phyloP scores from a whole-genome alignment of 2,888 invertebrate genomes.

The Dastarcus helophoroides region DNA sequence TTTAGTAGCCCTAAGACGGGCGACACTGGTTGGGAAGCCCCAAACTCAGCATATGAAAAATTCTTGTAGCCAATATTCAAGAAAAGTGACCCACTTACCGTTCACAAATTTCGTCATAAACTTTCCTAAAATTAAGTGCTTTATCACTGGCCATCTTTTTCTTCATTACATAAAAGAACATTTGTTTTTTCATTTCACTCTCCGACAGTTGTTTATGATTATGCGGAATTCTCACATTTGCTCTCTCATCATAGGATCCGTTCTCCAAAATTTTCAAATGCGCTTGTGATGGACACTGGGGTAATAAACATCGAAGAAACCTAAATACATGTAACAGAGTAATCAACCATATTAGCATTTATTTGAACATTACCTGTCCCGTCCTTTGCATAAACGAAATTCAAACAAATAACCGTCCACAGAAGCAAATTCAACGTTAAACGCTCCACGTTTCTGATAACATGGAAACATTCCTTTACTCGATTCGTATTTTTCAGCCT shows the following conservation, averaged over 20 bases:
- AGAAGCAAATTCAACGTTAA: conserved; percentile 21
- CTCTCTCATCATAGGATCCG: conserved; percentile 15
- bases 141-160: conserved; percentile 28
- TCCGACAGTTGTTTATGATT: conserved; percentile 23
- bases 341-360: conserved; percentile 5
- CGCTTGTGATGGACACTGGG: conserved; percentile 22
- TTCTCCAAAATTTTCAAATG: conserved; percentile 17
- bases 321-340: conserved; percentile 15
- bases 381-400: conserved; percentile 24
- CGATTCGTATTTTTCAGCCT: conserved; percentile 18
- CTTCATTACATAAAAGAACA: conserved; percentile 30
- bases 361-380: conserved; percentile 5
- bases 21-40: no score
- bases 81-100: conserved; percentile 22
- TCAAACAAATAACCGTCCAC: conserved; percentile 29
- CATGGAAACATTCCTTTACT: conserved; percentile 20
- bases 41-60: no score
- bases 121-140: conserved; percentile 26
- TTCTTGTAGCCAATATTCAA: background rate
- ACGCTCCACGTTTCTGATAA: conserved; percentile 18
- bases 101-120: conserved; percentile 29
- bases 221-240: conserved; percentile 23
- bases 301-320: conserved; percentile 23
- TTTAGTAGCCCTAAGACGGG: no score
- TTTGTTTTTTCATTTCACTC: conserved; percentile 24